Evolutionary conservation across 1,140 invertebrate genomes (phyloP).

Genomic region (Cyclargus thomasi): DNA sequence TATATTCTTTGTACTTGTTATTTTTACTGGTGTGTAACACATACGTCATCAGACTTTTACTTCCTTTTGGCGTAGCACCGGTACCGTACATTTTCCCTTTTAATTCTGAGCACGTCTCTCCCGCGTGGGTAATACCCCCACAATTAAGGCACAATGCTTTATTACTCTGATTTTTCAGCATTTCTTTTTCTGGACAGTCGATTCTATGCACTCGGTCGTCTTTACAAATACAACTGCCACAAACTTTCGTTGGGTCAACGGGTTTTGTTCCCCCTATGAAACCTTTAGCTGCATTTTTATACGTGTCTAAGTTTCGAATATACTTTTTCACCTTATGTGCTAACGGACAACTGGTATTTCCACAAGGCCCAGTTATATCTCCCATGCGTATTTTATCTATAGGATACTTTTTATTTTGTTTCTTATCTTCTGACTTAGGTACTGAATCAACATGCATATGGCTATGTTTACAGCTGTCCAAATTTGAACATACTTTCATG

Average conservation of each 20-base stretch:
- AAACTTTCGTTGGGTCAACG: conserved; percentile 42
- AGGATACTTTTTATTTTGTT: conserved; percentile 41
- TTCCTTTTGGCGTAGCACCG: conserved; percentile 41
- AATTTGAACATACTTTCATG: conserved; percentile 60
- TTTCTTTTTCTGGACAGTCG: conserved; percentile 39
- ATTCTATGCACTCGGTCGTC: conserved; percentile 62
- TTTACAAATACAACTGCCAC: conserved; percentile 62
- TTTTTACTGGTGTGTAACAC: conserved; percentile 46
- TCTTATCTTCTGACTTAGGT: conserved; percentile 33
- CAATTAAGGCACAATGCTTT: conserved; percentile 49
- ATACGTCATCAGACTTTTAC: conserved; percentile 47
- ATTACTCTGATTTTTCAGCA: conserved; percentile 22
- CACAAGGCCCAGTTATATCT: conserved; percentile 63
- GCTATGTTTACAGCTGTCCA: conserved; percentile 50
- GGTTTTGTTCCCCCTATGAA: conserved; percentile 37
- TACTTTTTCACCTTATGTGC: conserved; percentile 63
- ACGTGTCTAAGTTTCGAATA: conserved; percentile 59
- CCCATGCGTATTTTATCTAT: conserved; percentile 66
- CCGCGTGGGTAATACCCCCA: conserved; percentile 39
- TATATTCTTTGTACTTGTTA: conserved; percentile 38
- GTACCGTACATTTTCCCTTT: conserved; percentile 43
- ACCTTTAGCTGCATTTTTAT: conserved; percentile 46
- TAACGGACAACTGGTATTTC: conserved; percentile 58
- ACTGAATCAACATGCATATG: conserved; percentile 28
- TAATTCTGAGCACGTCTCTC: conserved; percentile 53